phyloP scores from a whole-genome alignment of 1,140 invertebrate genomes.

The Amphibalanus amphitrite region DNA sequence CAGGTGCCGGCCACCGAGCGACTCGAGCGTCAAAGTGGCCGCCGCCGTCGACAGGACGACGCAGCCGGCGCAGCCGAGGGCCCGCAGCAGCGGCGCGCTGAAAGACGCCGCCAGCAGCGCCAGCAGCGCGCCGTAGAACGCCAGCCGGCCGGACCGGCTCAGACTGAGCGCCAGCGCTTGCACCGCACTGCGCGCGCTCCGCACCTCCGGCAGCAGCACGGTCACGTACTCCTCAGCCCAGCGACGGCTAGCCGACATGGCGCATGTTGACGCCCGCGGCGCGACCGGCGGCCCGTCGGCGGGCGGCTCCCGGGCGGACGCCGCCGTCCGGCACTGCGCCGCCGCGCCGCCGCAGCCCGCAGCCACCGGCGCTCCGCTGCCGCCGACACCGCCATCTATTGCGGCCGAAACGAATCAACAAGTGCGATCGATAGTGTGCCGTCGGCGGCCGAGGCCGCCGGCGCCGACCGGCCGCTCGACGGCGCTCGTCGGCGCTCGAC shows the following conservation, averaged over 20 bases:
- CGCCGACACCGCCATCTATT: neutral
- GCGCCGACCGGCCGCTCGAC: too few relatives aligned
- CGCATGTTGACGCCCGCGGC: neutral
- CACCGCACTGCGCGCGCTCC: neutral
- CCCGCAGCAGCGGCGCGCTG: neutral
- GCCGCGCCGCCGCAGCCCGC: too few relatives aligned
- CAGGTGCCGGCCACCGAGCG: neutral
- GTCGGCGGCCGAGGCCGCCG: too few relatives aligned
- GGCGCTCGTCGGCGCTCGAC: too few relatives aligned
- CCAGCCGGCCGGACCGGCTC: neutral
- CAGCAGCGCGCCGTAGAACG: neutral
- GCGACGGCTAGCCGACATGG: neutral
- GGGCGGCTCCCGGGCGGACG: too few relatives aligned
- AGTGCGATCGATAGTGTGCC: neutral
- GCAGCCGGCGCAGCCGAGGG: neutral
- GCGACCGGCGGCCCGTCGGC: too few relatives aligned
- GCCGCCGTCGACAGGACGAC: neutral
- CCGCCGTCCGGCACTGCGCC: neutral
- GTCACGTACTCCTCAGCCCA: neutral
- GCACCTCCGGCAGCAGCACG: neutral
- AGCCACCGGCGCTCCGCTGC: too few relatives aligned
- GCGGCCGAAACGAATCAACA: constrained; percentile 1
- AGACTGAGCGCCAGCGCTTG: neutral
- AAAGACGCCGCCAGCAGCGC: neutral
- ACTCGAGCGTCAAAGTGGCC: neutral